phyloP scores from a whole-genome alignment of 1,140 invertebrate genomes.

The Caenorhabditis elegans region WBcel235 BX284605.5:4992501-4993000 shows the following conservation, averaged over 20 bases:
- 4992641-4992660: background rate
- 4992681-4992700: background rate
- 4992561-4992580: constrained; percentile 74
- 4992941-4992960: background rate
- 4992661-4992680: background rate
- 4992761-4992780: constrained; percentile 25
- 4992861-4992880: constrained; percentile 15
- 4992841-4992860: background rate
- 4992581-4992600: constrained; percentile 72
- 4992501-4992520: constrained; percentile 64
- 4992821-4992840: constrained; percentile 1
- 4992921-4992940: constrained; percentile 11
- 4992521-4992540: constrained; percentile 70
- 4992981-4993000: no score
- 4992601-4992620: constrained; percentile 70
- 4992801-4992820: background rate
- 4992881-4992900: background rate
- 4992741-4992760: constrained; percentile 20
- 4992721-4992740: constrained; percentile 38
- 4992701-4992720: background rate
- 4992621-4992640: constrained; percentile 59
- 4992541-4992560: constrained; percentile 71
- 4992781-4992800: background rate
- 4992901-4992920: background rate
- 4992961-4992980: no score